Conservation (phyloP, 2,113 vertebrate genomes). For the Dissostichus mawsoni region DNA sequence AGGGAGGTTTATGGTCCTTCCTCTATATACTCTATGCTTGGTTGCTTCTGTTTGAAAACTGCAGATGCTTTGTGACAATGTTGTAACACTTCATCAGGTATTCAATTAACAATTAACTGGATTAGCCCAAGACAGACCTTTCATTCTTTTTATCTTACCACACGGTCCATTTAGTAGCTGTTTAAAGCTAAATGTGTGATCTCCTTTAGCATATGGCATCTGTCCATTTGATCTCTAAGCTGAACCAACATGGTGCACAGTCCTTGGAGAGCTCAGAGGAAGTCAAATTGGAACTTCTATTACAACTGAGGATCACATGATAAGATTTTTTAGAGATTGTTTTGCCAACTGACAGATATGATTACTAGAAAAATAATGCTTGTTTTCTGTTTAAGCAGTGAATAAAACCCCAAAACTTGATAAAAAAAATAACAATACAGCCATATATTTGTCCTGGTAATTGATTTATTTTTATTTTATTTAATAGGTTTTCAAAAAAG, state of each 20-base stretch:
- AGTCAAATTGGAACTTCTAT: background rate
- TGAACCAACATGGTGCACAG: background rate
- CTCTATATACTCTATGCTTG: background rate
- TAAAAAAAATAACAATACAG: too few species aligned
- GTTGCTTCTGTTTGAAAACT: background rate
- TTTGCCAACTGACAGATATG: background rate
- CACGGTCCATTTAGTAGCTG: background rate
- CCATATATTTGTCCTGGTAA: too few species aligned
- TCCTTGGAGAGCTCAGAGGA: background rate
- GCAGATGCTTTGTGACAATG: background rate
- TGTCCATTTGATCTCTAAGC: background rate
- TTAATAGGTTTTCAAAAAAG: too few species aligned
- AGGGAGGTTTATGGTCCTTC: background rate
- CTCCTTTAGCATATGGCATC: background rate
- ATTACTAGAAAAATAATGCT: background rate
- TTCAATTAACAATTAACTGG: background rate
- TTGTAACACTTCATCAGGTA: background rate
- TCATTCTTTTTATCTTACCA: background rate
- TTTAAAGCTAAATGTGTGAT: background rate
- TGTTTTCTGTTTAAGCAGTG: too few species aligned
- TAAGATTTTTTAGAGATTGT: background rate
- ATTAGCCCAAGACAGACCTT: background rate
- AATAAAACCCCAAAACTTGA: too few species aligned
- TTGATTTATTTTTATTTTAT: too few species aligned
- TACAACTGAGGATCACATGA: background rate